A percentile compares a stretch with the other conserved stretches of the same genome.
Conservation (phyloP, 2,113 vertebrate species). For the Pelvicachromis taeniatus region DNA sequence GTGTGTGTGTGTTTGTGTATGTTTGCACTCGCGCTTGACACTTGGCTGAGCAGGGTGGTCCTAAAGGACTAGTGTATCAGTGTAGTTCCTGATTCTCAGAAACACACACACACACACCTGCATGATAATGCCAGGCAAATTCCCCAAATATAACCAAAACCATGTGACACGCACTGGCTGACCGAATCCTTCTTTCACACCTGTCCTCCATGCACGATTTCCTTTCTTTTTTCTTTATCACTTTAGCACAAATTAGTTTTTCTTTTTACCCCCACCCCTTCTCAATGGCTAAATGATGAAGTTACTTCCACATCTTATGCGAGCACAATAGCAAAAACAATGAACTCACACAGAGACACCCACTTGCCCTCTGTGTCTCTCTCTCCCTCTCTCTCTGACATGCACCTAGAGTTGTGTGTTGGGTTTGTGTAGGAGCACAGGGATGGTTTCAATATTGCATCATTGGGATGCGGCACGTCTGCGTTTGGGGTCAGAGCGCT, state of each 20-base stretch:
- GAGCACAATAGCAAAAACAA: not conserved
- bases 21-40: constrained; percentile 32
- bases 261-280: not conserved
- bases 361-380: not conserved
- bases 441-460: constrained; percentile 51
- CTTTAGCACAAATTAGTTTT: not conserved
- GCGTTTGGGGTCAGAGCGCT: constrained; percentile 63
- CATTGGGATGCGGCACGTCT: constrained; percentile 48
- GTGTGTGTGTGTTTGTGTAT: not conserved
- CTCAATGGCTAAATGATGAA: constrained; percentile 36
- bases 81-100: constrained; percentile 71
- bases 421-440: constrained; percentile 13
- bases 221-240: not conserved
- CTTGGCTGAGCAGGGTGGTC: constrained; percentile 67
- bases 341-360: constrained; percentile 5
- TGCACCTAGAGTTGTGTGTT: constrained; percentile 11
- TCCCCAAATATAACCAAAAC: constrained; percentile 29
- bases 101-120: constrained; percentile 59
- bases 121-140: constrained; percentile 2
- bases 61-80: constrained; percentile 43
- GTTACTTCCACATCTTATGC: not conserved
- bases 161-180: constrained; percentile 12
- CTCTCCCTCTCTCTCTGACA: not conserved
- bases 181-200: constrained; percentile 7
- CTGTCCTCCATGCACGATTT: not conserved